Evolutionary conservation across 2,113 vertebrate genomes (phyloP).

Genomic region (Ictidomys tridecemlineatus): DNA sequence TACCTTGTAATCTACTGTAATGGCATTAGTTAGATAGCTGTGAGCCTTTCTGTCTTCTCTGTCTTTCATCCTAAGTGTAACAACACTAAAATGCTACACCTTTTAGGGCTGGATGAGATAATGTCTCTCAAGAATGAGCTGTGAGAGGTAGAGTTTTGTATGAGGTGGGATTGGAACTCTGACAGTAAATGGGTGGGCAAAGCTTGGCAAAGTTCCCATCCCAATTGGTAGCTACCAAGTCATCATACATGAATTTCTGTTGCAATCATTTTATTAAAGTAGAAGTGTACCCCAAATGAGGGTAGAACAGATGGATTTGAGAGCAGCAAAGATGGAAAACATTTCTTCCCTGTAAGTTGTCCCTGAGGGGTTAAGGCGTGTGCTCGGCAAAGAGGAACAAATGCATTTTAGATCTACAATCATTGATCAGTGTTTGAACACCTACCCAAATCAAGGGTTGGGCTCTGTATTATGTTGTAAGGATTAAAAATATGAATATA

Average conservation of each 20-base stretch:
- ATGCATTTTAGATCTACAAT: neutral
- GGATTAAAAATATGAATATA: neutral
- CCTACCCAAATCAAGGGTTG: neutral
- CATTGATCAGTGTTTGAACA: neutral
- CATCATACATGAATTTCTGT: neutral
- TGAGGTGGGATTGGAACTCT: slow-evolving; percentile 15
- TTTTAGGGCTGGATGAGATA: slow-evolving; percentile 73
- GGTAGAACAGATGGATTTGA: neutral
- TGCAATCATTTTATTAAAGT: slow-evolving; percentile 56
- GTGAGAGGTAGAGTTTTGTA: slow-evolving; percentile 43
- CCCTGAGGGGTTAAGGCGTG: neutral
- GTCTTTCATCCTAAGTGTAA: slow-evolving; percentile 68
- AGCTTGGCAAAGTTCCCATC: slow-evolving; percentile 49
- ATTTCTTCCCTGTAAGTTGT: neutral
- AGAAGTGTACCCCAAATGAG: neutral
- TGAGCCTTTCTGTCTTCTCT: slow-evolving; percentile 53
- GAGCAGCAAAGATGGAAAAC: neutral
- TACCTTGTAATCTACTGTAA: slow-evolving; percentile 76
- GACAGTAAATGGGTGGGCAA: neutral
- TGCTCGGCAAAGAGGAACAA: neutral
- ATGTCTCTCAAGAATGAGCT: slow-evolving; percentile 71
- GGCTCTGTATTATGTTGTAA: neutral
- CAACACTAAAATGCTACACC: slow-evolving; percentile 57
- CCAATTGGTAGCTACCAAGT: neutral
- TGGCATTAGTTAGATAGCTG: slow-evolving; percentile 58